phyloP scores from a whole-genome alignment of 2,113 vertebrate genomes.

The Desmodus rotundus region DNA sequence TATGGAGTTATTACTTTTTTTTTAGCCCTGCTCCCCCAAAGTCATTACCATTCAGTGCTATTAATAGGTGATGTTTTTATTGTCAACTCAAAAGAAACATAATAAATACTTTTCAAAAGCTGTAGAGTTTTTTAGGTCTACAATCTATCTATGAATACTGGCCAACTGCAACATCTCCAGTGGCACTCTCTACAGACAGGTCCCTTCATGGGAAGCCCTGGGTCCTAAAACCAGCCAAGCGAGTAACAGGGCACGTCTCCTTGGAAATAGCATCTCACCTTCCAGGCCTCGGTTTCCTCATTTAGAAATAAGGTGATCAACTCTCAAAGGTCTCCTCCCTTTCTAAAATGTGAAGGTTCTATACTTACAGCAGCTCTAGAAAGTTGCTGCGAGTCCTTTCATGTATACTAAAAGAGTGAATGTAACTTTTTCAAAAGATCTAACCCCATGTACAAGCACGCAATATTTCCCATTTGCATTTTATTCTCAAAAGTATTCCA shows the following conservation, averaged over 20 bases:
- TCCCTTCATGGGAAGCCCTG: neutral
- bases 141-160: neutral
- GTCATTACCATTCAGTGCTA: neutral
- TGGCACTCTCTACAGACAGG: neutral
- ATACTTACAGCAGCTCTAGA: neutral
- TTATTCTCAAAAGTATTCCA: slow-evolving; percentile 60
- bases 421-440: slow-evolving; percentile 29
- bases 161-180: neutral
- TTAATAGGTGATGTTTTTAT: neutral
- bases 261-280: neutral
- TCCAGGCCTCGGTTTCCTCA: neutral
- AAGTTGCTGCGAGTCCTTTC: neutral
- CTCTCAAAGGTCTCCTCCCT: neutral
- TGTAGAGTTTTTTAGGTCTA: neutral
- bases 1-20: neutral
- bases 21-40: neutral
- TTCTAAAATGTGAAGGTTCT: slow-evolving; percentile 1
- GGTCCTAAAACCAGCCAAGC: neutral
- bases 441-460: slow-evolving; percentile 7
- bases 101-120: slow-evolving; percentile 2
- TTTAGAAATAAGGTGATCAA: neutral
- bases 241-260: fast-evolving
- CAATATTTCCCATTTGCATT: slow-evolving; percentile 46
- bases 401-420: neutral
- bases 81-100: neutral